Conservation (phyloP, 2,888 invertebrate genomes). For the Oithona nana region DNA sequence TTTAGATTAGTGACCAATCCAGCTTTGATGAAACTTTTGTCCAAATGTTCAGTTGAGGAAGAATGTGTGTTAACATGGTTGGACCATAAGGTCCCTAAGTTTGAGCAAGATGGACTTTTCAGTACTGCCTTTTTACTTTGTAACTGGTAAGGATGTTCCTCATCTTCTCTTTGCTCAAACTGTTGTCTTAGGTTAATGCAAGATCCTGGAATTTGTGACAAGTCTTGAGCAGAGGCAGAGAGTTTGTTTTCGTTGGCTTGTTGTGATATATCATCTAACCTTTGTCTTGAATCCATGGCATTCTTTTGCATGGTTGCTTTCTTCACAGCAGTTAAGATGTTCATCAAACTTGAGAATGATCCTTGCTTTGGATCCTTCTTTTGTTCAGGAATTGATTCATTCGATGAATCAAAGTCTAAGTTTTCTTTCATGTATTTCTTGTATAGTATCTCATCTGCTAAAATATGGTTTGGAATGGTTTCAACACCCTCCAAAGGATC, state of each 20-base stretch:
- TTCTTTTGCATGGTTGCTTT: not conserved
- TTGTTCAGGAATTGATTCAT: not conserved
- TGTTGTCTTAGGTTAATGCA: constrained; percentile 6
- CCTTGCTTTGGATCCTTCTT: not conserved
- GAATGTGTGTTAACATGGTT: not conserved
- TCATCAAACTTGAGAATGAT: constrained; percentile 9
- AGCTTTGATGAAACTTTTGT: not conserved
- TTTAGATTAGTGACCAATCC: not conserved
- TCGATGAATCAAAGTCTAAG: not conserved
- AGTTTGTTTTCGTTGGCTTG: not conserved
- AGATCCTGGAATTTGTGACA: constrained; percentile 6
- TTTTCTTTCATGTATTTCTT: not conserved
- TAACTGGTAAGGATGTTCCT: not conserved
- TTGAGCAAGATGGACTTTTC: not conserved
- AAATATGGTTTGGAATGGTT: not conserved
- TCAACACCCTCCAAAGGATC: not conserved
- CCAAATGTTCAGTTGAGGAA: not conserved
- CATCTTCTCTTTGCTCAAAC: not conserved
- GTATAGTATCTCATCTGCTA: not conserved
- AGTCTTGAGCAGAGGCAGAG: not conserved
- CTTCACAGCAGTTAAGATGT: constrained; percentile 2
- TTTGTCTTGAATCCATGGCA: not conserved
- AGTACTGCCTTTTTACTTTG: not conserved
- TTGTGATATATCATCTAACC: not conserved
- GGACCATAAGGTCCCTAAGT: not conserved